phyloP scores from a whole-genome alignment of 2,797 vertebrate species.

The Lacerta viridis region DNA sequence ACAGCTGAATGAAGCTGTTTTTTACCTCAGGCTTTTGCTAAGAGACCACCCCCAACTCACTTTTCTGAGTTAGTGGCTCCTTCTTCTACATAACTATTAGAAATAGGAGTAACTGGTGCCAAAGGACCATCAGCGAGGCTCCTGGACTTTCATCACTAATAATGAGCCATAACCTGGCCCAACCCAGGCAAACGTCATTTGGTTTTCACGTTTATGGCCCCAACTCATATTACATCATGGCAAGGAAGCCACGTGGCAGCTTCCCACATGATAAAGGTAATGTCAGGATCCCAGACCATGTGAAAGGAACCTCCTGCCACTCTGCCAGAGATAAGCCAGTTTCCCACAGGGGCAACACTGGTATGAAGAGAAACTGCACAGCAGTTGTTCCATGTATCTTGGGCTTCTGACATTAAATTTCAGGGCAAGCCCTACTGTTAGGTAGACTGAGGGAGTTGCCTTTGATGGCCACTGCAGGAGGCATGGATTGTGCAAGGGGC shows the following conservation, averaged over 20 bases:
- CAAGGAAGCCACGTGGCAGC: too few species aligned
- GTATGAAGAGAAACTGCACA: not conserved
- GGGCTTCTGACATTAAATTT: not conserved
- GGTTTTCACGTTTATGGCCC: not conserved
- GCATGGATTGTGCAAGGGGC: too few species aligned
- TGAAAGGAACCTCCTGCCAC: not conserved
- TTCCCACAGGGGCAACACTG: not conserved
- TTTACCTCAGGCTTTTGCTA: not conserved
- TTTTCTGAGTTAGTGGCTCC: too few species aligned
- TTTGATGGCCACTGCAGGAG: too few species aligned
- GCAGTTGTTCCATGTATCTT: not conserved
- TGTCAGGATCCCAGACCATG: not conserved
- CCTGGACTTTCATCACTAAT: not conserved
- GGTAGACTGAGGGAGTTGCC: too few species aligned
- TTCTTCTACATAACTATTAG: not conserved
- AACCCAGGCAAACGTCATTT: not conserved
- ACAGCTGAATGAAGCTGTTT: too few species aligned
- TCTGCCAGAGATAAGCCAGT: not conserved
- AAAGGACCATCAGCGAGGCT: too few species aligned
- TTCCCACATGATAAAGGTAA: not conserved
- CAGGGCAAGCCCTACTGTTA: too few species aligned
- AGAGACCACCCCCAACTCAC: not conserved
- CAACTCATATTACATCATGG: too few species aligned
- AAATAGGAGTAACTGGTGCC: not conserved
- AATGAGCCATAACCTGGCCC: not conserved